These are phyloP conservation scores for Mycalesis mineus DNA, from an alignment of 2,888 invertebrate species.

Conservation along the genomic window DNA sequence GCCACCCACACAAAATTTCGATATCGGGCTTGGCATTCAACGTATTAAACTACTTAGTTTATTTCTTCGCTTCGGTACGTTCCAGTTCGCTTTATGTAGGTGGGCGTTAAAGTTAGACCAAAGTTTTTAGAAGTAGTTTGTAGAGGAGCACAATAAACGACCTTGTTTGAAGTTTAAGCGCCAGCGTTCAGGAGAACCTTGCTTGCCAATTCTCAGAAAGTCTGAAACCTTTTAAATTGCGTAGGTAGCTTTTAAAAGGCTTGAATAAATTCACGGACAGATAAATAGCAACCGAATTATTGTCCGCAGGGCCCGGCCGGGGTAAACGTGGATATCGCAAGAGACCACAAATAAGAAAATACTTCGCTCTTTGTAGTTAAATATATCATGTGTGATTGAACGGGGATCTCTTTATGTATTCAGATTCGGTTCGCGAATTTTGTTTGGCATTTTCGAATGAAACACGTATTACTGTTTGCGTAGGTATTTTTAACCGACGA, in stretches of 20 bases:
- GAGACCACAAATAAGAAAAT: slow-evolving; percentile 14
- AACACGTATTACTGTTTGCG: not conserved
- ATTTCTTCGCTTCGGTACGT: too few relatives aligned
- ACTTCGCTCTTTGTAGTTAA: slow-evolving; percentile 16
- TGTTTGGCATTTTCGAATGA: slow-evolving; percentile 14
- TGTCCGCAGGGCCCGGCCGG: not conserved
- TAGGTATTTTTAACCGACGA: not conserved
- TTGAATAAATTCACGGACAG: not conserved
- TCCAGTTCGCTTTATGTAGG: too few relatives aligned
- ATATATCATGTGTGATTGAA: slow-evolving; percentile 23
- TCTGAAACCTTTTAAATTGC: too few relatives aligned
- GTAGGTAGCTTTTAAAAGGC: not conserved
- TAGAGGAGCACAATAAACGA: too few relatives aligned
- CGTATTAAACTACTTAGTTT: too few relatives aligned
- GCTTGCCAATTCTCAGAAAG: too few relatives aligned
- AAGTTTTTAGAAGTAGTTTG: too few relatives aligned
- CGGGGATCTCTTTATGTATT: slow-evolving; percentile 22
- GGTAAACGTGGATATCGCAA: slow-evolving; percentile 4
- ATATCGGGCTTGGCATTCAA: too few relatives aligned
- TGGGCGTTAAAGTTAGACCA: too few relatives aligned
- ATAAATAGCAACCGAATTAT: slow-evolving; percentile 1
- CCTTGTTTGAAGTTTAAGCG: too few relatives aligned
- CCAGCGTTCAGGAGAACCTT: too few relatives aligned
- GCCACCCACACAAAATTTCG: too few relatives aligned
- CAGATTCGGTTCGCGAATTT: slow-evolving; percentile 10